Evolutionary conservation across 2,888 invertebrate species (phyloP).

Genomic region (Achlya flavicornis): DNA sequence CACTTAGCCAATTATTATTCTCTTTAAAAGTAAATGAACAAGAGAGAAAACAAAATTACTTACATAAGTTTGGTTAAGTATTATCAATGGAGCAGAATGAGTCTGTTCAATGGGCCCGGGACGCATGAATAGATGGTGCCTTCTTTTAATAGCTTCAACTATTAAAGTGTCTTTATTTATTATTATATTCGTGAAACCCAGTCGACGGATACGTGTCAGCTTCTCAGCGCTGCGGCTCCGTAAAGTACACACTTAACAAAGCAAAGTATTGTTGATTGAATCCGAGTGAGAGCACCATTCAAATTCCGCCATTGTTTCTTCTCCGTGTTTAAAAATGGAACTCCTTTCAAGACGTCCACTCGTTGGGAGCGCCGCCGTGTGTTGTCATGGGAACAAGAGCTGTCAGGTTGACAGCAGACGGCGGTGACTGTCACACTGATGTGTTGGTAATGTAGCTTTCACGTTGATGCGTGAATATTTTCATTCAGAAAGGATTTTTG

Average conservation of each 20-base stretch:
- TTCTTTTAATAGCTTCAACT: constrained; percentile 45
- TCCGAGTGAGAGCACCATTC: constrained; percentile 68
- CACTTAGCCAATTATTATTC: neutral
- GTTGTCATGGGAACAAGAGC: constrained; percentile 54
- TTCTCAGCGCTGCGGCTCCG: constrained; percentile 24
- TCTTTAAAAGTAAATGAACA: neutral
- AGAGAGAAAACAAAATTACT: neutral
- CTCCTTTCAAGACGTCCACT: constrained; percentile 55
- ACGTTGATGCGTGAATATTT: constrained; percentile 3
- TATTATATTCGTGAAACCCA: constrained; percentile 27
- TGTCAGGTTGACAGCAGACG: constrained; percentile 53
- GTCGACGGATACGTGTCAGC: constrained; percentile 28
- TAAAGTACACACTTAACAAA: constrained; percentile 41
- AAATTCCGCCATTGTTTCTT: constrained; percentile 69
- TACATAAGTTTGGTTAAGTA: constrained; percentile 1
- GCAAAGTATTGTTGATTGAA: constrained; percentile 69
- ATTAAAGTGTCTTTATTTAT: constrained; percentile 49
- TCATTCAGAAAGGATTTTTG: neutral
- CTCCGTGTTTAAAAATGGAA: constrained; percentile 60
- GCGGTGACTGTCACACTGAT: constrained; percentile 17
- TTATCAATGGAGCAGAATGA: constrained; percentile 7
- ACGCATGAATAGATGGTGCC: constrained; percentile 46
- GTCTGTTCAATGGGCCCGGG: constrained; percentile 38
- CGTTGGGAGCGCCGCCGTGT: constrained; percentile 25
- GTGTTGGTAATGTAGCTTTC: constrained; percentile 10